A percentile compares a stretch with the other conserved stretches of the same genome.
These are phyloP conservation scores for Boulengeromyrus knoepffleri DNA, from an alignment of 2,113 vertebrate species.

Conservation along the genomic window DNA sequence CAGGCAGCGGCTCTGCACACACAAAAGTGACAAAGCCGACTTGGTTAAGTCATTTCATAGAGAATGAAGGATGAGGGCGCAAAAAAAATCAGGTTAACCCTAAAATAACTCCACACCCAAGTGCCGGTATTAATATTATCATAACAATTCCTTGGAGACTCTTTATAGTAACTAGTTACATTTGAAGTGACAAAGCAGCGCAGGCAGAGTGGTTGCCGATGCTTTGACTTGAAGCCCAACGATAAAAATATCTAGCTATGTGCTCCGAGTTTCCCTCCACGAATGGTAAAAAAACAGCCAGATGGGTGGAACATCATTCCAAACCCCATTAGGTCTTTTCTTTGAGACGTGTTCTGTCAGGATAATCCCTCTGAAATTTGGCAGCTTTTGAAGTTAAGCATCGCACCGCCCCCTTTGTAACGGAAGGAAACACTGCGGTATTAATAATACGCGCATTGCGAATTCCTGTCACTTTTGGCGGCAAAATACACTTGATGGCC, in stretches of 20 bases:
- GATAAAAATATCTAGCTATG: not conserved
- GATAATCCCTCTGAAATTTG: conserved; percentile 27
- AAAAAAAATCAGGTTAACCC: not conserved
- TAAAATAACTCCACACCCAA: not conserved
- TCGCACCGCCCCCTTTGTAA: conserved; percentile 16
- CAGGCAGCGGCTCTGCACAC: not conserved
- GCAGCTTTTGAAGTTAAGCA: conserved; percentile 34
- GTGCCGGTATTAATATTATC: not conserved
- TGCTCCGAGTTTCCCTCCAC: not conserved
- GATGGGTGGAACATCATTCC: conserved; percentile 16
- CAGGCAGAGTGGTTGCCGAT: not conserved
- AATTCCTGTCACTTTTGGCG: conserved; percentile 29
- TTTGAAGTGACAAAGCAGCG: not conserved
- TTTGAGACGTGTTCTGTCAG: conserved; percentile 27
- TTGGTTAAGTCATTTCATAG: not conserved
- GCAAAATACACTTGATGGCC: not conserved
- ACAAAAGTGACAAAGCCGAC: not conserved
- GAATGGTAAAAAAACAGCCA: not conserved
- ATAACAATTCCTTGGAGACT: not conserved
- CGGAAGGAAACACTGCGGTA: conserved; percentile 20
- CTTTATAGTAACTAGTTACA: not conserved
- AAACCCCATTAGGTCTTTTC: conserved; percentile 27
- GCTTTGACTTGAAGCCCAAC: not conserved
- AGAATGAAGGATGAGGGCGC: not conserved
- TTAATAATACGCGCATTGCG: conserved; percentile 26